Percentiles rank a stretch among this genome's conserved stretches.
Evolutionary conservation across 2,888 invertebrate genomes (phyloP).

Genomic region (Choristoneura rosaceana): DNA sequence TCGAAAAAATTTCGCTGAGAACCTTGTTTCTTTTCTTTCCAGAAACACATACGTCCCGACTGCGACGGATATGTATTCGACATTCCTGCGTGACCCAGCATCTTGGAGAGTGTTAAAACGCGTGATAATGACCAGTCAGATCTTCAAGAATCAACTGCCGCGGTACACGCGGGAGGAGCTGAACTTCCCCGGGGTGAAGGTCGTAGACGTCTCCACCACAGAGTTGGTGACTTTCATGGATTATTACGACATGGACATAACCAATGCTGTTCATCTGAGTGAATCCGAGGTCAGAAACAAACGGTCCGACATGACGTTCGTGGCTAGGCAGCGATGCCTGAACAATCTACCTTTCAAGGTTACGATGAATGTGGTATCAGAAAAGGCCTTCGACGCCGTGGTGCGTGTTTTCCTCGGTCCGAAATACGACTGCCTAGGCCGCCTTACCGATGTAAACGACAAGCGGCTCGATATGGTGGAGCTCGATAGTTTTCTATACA

Average conservation of each 20-base stretch:
- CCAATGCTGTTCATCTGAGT: conserved; percentile 85
- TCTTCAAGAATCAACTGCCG: conserved; percentile 86
- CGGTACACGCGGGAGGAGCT: conserved; percentile 87
- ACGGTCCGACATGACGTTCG: conserved; percentile 74
- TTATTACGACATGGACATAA: conserved; percentile 87
- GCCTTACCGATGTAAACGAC: conserved; percentile 79
- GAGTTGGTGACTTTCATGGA: conserved; percentile 89
- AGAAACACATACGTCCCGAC: conserved; percentile 84
- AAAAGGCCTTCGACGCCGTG: conserved; percentile 85
- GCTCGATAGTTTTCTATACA: conserved; percentile 84
- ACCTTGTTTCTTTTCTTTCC: conserved; percentile 38
- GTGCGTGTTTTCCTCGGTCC: conserved; percentile 90
- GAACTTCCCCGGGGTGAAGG: conserved; percentile 86
- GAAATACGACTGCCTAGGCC: conserved; percentile 88
- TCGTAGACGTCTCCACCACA: conserved; percentile 86
- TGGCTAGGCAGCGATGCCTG: conserved; percentile 87
- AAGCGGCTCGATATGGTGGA: conserved; percentile 77
- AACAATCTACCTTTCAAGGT: conserved; percentile 88
- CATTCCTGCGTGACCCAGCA: conserved; percentile 89
- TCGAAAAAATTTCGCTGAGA: no score
- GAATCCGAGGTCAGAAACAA: conserved; percentile 77
- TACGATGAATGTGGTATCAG: conserved; percentile 83
- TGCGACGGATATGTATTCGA: conserved; percentile 87
- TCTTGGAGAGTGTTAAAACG: conserved; percentile 89
- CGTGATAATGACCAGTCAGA: conserved; percentile 81